Percentiles rank a stretch among this genome's conserved stretches.
Conservation (phyloP, 2,888 invertebrate species). For the Capitulum mitella region DNA sequence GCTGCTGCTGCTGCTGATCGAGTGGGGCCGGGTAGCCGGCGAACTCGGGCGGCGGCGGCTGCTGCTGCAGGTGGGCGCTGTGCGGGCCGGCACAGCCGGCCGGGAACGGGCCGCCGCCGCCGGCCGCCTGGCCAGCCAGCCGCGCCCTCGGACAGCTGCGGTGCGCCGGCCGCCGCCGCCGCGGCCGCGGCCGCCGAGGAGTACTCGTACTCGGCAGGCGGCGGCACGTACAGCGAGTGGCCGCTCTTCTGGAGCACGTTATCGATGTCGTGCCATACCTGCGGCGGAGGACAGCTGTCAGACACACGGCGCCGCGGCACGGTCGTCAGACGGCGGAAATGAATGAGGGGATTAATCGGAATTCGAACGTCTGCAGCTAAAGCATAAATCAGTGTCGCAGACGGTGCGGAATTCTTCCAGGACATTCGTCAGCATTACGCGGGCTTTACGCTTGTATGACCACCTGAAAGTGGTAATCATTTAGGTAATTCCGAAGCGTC, state of each 20-base stretch:
- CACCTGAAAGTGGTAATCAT: too few species aligned
- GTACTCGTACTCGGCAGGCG: background rate
- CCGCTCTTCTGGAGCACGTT: slow-evolving; percentile 21
- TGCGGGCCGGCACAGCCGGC: background rate
- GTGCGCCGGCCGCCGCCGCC: background rate
- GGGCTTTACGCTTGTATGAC: too few species aligned
- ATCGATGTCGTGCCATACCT: slow-evolving; percentile 21
- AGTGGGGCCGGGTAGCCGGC: background rate
- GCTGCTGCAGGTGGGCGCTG: background rate
- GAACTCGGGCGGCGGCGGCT: background rate
- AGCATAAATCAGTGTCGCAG: too few species aligned
- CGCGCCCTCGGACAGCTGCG: background rate
- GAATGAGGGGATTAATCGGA: too few species aligned
- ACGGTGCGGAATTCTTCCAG: too few species aligned
- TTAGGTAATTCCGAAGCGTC: too few species aligned
- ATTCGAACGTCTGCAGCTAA: too few species aligned
- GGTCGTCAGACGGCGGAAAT: too few species aligned
- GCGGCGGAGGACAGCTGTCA: background rate
- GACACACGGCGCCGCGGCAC: background rate
- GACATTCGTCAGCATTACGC: too few species aligned
- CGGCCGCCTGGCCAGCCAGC: background rate
- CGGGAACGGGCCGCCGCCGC: background rate
- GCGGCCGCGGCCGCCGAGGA: background rate
- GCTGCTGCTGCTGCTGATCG: background rate
- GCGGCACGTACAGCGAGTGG: slow-evolving; percentile 4